Evolutionary conservation across 2,888 invertebrate genomes (phyloP).

Genomic region (Nasonovia ribisnigri): DNA sequence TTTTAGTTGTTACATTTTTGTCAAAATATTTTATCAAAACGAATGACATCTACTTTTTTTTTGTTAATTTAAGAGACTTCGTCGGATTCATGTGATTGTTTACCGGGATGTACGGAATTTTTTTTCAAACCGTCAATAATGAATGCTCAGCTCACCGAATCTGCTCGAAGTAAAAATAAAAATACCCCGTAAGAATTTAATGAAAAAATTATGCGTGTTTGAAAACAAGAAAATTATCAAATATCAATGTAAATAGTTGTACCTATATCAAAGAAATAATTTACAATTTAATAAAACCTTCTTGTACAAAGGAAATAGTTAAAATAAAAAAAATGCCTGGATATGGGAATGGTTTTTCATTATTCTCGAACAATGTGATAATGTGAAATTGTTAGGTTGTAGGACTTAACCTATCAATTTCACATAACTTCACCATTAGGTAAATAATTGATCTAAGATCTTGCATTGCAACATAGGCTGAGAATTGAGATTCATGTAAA

Average conservation of each 20-base stretch:
- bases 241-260: background rate
- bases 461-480: no score
- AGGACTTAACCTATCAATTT: no score
- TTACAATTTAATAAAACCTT: background rate
- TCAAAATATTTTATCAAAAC: background rate
- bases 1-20: background rate
- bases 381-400: background rate
- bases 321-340: background rate
- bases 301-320: background rate
- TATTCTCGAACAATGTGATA: background rate
- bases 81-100: conserved; percentile 21
- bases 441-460: background rate
- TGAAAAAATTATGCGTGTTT: background rate
- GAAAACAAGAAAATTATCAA: background rate
- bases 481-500: no score
- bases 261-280: background rate
- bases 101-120: conserved; percentile 35
- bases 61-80: background rate
- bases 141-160: background rate
- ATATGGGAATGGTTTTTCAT: background rate
- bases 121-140: background rate
- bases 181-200: background rate
- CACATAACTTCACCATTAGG: no score
- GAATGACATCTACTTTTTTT: background rate
- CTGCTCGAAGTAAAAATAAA: background rate